A percentile compares a stretch with the other conserved stretches of the same genome.
Evolutionary conservation across 2,888 invertebrate species (phyloP).

Genomic region (Ischnus inquisitorius): DNA sequence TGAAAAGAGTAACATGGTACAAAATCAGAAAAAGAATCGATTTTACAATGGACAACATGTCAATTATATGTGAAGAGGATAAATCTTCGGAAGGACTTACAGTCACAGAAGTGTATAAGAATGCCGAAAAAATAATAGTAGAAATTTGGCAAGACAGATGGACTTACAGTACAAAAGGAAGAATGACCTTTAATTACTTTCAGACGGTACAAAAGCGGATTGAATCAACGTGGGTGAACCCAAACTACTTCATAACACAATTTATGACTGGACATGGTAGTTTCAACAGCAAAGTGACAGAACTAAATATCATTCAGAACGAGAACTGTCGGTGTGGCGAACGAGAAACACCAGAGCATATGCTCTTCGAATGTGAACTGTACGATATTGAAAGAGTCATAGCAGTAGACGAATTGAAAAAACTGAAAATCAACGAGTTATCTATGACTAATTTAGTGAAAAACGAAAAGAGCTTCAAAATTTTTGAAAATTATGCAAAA

Average conservation of each 20-base stretch:
- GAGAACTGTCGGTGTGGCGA: background rate
- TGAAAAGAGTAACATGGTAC: too few species aligned
- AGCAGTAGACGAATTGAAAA: too few species aligned
- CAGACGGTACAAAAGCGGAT: background rate
- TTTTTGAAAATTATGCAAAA: too few species aligned
- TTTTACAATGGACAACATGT: too few species aligned
- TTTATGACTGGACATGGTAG: conserved; percentile 3
- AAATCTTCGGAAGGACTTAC: too few species aligned
- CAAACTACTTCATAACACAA: conserved; percentile 2
- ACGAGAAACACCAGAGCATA: background rate
- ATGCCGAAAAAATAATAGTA: background rate
- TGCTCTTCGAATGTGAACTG: background rate
- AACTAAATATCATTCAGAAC: background rate
- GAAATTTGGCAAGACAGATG: background rate
- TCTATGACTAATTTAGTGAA: too few species aligned
- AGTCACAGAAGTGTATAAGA: too few species aligned
- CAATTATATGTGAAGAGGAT: too few species aligned
- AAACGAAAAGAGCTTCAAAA: too few species aligned
- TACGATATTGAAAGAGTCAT: background rate
- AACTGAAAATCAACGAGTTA: too few species aligned
- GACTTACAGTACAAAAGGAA: background rate
- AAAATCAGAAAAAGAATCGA: too few species aligned
- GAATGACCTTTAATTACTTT: background rate
- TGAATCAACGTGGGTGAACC: background rate
- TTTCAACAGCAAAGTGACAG: background rate